Percentiles rank a stretch among this genome's conserved stretches.
Evolutionary conservation across 1,140 invertebrate species (phyloP).

Genomic region (Micrasema longulum): DNA sequence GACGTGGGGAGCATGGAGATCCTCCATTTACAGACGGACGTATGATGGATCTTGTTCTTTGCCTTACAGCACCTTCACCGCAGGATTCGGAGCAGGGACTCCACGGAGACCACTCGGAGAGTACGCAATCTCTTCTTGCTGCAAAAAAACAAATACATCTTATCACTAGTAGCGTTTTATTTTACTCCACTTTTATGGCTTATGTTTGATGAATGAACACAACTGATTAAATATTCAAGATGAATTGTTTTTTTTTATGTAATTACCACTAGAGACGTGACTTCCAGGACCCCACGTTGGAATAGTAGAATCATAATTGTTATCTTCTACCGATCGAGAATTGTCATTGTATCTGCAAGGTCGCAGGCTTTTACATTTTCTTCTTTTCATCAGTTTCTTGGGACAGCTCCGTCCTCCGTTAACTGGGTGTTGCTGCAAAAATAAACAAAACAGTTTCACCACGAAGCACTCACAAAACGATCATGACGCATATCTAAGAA

Average conservation of each 20-base stretch:
- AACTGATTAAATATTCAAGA: no score
- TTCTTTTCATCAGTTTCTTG: constrained; percentile 68
- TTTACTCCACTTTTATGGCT: no score
- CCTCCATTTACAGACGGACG: constrained; percentile 57
- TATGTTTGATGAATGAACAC: no score
- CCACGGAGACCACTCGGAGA: constrained; percentile 75
- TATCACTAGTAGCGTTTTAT: neutral
- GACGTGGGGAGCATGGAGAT: constrained; percentile 56
- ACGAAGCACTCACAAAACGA: neutral
- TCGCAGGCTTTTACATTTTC: constrained; percentile 65
- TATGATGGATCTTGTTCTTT: constrained; percentile 64
- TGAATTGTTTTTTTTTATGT: no score
- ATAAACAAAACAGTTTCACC: neutral
- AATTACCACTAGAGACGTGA: constrained; percentile 35
- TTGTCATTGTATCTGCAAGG: constrained; percentile 59
- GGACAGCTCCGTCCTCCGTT: constrained; percentile 80
- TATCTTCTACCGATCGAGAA: constrained; percentile 29
- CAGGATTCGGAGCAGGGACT: constrained; percentile 74
- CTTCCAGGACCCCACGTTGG: constrained; percentile 56
- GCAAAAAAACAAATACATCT: neutral
- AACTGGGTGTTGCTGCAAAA: constrained; percentile 52
- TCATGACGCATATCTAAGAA: no score
- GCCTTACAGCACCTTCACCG: constrained; percentile 65
- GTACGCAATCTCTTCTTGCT: constrained; percentile 65
- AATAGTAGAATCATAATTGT: constrained; percentile 52